A percentile compares a stretch with the other conserved stretches of the same genome.
phyloP scores from a whole-genome alignment of 2,888 invertebrate genomes.

The Chironomus riparius region DNA sequence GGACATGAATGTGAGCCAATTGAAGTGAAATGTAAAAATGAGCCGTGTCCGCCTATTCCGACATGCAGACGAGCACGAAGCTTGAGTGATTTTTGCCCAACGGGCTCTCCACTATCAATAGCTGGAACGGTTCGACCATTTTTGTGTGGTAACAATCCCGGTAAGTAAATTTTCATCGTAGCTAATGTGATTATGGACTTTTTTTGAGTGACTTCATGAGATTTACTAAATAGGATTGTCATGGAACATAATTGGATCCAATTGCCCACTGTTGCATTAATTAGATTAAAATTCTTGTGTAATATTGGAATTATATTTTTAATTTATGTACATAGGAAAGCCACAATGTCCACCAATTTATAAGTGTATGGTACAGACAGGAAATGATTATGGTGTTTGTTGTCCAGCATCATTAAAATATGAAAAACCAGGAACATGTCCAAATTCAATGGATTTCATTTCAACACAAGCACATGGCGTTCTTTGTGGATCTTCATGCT shows the following conservation, averaged over 20 bases:
- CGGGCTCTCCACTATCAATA: conserved; percentile 62
- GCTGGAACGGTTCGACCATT: conserved; percentile 68
- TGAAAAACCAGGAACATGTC: conserved; percentile 70
- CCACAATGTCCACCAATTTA: conserved; percentile 77
- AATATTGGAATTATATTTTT: neutral
- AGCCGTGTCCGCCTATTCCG: conserved; percentile 76
- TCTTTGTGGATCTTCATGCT: conserved; percentile 58
- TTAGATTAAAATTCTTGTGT: neutral
- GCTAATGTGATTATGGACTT: too few species aligned
- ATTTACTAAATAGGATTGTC: too few species aligned
- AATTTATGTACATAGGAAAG: conserved; percentile 40
- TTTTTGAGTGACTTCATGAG: too few species aligned
- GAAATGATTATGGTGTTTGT: conserved; percentile 81
- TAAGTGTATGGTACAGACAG: conserved; percentile 66
- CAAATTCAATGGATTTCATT: conserved; percentile 43
- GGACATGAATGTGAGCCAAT: conserved; percentile 67
- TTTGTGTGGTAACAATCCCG: conserved; percentile 68
- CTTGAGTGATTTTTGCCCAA: conserved; percentile 68
- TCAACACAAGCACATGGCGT: conserved; percentile 39
- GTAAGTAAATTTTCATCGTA: conserved; percentile 33
- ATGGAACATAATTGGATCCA: too few species aligned
- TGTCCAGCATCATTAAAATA: conserved; percentile 69
- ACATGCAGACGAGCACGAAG: conserved; percentile 72
- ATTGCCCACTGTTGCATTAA: neutral
- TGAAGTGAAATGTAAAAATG: conserved; percentile 65